phyloP scores from a whole-genome alignment of 2,888 invertebrate species.

The Ornithoptera alexandrae region DNA sequence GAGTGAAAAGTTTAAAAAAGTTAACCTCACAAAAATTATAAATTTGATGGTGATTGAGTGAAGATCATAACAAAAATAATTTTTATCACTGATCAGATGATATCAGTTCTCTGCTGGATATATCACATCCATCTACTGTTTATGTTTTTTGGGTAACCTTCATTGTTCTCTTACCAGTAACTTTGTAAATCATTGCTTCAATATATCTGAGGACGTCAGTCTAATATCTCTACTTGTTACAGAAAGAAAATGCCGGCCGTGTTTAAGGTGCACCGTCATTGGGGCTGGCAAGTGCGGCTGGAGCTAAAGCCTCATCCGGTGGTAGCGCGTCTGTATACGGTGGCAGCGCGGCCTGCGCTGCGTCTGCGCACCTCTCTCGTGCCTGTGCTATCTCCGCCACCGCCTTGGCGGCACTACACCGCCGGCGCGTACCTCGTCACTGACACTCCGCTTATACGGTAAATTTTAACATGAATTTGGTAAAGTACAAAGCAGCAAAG shows the following conservation, averaged over 20 bases:
- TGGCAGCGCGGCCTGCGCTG: conserved; percentile 83
- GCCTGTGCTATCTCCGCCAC: conserved; percentile 91
- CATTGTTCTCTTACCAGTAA: too few relatives aligned
- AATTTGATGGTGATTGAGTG: too few relatives aligned
- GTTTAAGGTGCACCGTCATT: conserved; percentile 87
- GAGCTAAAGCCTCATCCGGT: conserved; percentile 93
- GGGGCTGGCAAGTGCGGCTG: conserved; percentile 82
- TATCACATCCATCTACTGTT: too few relatives aligned
- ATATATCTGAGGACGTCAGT: background rate
- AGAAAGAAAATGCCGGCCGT: conserved; percentile 87
- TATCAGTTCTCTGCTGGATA: too few relatives aligned
- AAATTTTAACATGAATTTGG: background rate
- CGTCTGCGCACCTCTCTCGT: conserved; percentile 85
- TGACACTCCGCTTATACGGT: conserved; percentile 74
- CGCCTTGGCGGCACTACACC: conserved; percentile 87
- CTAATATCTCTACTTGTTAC: background rate
- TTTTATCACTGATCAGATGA: too few relatives aligned
- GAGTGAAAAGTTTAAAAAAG: background rate
- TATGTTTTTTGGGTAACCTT: too few relatives aligned
- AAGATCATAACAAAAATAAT: too few relatives aligned
- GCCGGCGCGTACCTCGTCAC: conserved; percentile 88
- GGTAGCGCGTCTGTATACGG: conserved; percentile 83
- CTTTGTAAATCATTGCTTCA: background rate
- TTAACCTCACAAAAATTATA: too few relatives aligned
- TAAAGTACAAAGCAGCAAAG: background rate